These are phyloP conservation scores for Leptothorax acervorum DNA, from an alignment of 2,888 invertebrate species.

Conservation along the genomic window DNA sequence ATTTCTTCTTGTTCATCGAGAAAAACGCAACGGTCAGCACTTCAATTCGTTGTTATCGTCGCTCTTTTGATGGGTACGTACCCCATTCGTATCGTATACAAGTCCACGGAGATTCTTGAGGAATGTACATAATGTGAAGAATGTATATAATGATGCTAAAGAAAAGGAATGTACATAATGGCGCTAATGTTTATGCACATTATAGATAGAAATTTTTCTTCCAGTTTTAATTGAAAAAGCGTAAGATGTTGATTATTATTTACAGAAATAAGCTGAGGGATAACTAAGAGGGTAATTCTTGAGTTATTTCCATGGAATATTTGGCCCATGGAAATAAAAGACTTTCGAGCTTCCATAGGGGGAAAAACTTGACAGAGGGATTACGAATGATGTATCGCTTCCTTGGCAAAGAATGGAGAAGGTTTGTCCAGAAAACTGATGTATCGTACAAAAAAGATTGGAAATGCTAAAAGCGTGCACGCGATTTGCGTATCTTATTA, in stretches of 20 bases:
- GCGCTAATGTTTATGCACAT: no score
- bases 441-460: background rate
- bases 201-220: background rate
- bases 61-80: background rate
- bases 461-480: background rate
- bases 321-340: background rate
- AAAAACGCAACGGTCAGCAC: conserved; percentile 38
- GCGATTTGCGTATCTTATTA: background rate
- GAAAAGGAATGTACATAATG: no score
- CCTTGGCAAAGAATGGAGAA: background rate
- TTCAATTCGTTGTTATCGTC: conserved; percentile 46
- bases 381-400: conserved; percentile 32
- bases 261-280: background rate
- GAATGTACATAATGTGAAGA: background rate
- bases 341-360: background rate
- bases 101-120: background rate
- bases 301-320: conserved; percentile 16
- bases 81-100: conserved; percentile 2
- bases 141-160: background rate
- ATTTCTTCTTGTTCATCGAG: background rate
- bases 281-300: conserved; percentile 14
- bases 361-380: background rate
- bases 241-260: background rate
- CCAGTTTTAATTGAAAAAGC: background rate
- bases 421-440: background rate